Evolutionary conservation across 2,888 invertebrate species (phyloP).

Genomic region (Pemphredon lugubris): DNA sequence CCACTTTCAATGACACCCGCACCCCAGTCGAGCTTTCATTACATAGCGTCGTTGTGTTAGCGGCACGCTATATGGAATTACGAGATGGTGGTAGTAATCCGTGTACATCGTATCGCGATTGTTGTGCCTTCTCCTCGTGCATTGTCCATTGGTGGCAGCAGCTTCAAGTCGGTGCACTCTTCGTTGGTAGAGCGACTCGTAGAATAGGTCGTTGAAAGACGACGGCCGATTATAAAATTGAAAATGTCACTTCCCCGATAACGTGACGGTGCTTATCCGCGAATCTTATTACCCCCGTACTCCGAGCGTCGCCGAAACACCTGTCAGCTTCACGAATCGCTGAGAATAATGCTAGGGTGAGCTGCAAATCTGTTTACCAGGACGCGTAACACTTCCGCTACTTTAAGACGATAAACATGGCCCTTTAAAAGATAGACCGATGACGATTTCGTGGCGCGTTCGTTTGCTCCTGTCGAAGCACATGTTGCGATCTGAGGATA

Average conservation of each 20-base stretch:
- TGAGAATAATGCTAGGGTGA: constrained; percentile 63
- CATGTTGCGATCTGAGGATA: background rate
- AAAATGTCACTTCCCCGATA: constrained; percentile 51
- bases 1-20: constrained; percentile 31
- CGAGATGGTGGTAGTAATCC: constrained; percentile 11
- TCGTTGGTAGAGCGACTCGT: constrained; percentile 32
- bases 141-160: constrained; percentile 51
- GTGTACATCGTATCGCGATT: constrained; percentile 11
- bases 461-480: constrained; percentile 3
- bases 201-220: constrained; percentile 24
- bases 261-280: constrained; percentile 41
- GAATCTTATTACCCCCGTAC: background rate
- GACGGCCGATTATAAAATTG: constrained; percentile 27
- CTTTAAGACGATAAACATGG: constrained; percentile 33
- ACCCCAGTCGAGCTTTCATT: constrained; percentile 9
- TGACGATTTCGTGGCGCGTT: background rate
- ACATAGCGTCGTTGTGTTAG: constrained; percentile 24
- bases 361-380: constrained; percentile 46
- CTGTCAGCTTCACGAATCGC: constrained; percentile 27
- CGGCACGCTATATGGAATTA: constrained; percentile 16
- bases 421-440: constrained; percentile 29
- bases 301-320: constrained; percentile 16
- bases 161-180: constrained; percentile 54
- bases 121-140: constrained; percentile 30
- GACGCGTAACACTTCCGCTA: constrained; percentile 31